These are phyloP conservation scores for Caerostris darwini DNA, from an alignment of 1,140 invertebrate species.

Conservation along the genomic window DNA sequence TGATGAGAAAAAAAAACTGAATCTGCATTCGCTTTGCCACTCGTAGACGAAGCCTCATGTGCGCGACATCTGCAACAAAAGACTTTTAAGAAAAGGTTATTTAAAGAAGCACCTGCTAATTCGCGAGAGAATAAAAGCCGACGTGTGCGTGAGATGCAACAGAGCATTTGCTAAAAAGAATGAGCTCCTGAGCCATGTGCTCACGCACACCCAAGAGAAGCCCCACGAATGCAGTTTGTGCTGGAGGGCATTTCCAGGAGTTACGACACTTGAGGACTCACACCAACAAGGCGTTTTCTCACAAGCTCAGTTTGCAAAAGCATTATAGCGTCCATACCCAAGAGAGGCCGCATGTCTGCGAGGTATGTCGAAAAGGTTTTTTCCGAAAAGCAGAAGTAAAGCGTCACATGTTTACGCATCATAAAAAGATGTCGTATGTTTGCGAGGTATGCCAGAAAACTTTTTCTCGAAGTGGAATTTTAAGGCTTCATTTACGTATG, in stretches of 20 bases:
- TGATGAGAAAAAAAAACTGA: no score
- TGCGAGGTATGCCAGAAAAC: background rate
- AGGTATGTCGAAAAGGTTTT: background rate
- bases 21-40: no score
- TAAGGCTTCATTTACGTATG: no score
- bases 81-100: no score
- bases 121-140: no score
- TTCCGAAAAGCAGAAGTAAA: background rate
- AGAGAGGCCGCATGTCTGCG: background rate
- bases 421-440: background rate
- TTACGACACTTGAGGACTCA: background rate
- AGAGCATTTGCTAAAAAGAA: no score
- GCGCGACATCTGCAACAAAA: no score
- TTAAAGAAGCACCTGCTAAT: no score
- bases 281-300: background rate
- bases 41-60: no score
- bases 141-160: no score
- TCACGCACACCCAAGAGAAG: background rate
- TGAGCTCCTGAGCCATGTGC: background rate
- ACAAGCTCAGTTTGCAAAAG: background rate
- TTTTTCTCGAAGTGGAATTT: no score
- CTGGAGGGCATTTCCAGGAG: background rate
- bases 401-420: background rate
- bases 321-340: background rate
- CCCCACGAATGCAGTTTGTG: background rate